phyloP scores from a whole-genome alignment of 2,113 vertebrate species.

The Stegostoma tigrinum region DNA sequence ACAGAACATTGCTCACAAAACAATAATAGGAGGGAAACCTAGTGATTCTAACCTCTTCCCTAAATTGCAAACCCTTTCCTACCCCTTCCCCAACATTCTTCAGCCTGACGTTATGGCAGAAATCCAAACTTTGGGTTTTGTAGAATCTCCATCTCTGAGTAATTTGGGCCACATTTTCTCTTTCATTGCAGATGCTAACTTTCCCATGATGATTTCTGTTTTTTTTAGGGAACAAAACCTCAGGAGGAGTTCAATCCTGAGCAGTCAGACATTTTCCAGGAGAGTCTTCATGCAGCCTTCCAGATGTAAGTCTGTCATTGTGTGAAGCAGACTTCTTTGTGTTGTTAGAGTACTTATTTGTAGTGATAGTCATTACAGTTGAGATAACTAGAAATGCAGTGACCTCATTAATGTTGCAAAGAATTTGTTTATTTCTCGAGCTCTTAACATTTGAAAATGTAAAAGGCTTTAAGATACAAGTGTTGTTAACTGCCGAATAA shows the following conservation, averaged over 20 bases:
- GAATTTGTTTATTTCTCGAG: slow-evolving; percentile 3
- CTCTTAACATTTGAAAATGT: neutral
- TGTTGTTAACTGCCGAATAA: neutral
- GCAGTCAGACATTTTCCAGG: slow-evolving; percentile 47
- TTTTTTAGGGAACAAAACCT: slow-evolving; percentile 51
- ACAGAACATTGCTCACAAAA: neutral
- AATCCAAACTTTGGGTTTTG: neutral
- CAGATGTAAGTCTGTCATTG: slow-evolving; percentile 58
- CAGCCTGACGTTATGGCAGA: neutral
- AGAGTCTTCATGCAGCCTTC: slow-evolving; percentile 51
- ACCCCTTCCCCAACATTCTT: no score
- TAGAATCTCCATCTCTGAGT: neutral
- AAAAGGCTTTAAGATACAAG: neutral
- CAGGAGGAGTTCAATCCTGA: slow-evolving; percentile 46
- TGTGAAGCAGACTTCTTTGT: neutral
- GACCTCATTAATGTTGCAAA: slow-evolving; percentile 15
- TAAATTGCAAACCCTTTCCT: neutral
- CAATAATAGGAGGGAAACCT: neutral
- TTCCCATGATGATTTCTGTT: slow-evolving; percentile 41
- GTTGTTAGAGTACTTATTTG: no score
- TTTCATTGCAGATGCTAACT: neutral
- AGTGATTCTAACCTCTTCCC: neutral
- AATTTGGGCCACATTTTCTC: neutral
- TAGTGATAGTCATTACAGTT: neutral
- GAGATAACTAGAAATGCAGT: neutral